These are phyloP conservation scores for Gasterosteus nipponicus DNA, from an alignment of 2,113 vertebrate species.

Conservation along the genomic window DNA sequence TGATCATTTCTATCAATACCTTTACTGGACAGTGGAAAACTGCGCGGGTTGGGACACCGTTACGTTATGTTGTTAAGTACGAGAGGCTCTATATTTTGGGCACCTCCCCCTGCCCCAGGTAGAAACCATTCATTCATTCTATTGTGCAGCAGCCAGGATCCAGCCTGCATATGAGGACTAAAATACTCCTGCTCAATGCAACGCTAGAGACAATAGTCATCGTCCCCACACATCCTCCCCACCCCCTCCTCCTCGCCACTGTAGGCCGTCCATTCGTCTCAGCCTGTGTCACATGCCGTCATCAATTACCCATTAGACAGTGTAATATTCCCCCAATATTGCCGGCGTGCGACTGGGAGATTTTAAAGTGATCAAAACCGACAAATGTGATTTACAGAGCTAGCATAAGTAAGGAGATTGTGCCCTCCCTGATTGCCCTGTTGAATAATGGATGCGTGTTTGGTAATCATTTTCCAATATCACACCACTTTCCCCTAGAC, in stretches of 20 bases:
- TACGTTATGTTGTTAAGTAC: not conserved
- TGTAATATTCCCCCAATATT: constrained; percentile 82
- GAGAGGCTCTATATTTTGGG: not conserved
- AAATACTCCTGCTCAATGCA: constrained; percentile 20
- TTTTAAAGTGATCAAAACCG: constrained; percentile 82
- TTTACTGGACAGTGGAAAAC: too few relatives aligned
- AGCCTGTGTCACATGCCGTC: constrained; percentile 75
- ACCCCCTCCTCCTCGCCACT: constrained; percentile 20
- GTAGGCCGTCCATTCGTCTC: constrained; percentile 65
- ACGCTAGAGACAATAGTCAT: constrained; percentile 27
- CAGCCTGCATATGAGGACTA: not conserved
- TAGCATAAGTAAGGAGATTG: constrained; percentile 80
- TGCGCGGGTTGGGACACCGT: too few relatives aligned
- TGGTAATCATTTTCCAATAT: constrained; percentile 84
- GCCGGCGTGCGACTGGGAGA: constrained; percentile 75
- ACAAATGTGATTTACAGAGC: constrained; percentile 85
- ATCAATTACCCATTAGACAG: constrained; percentile 83
- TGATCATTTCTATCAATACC: too few relatives aligned
- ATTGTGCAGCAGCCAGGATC: not conserved
- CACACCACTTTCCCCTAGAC: constrained; percentile 53
- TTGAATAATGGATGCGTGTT: constrained; percentile 85
- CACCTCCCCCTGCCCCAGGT: not conserved
- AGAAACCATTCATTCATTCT: not conserved
- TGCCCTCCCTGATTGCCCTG: constrained; percentile 78
- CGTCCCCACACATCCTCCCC: constrained; percentile 3